Percentiles rank a stretch among this genome's conserved stretches.
phyloP scores from a whole-genome alignment of 2,888 invertebrate species.

The Luperina nickerlii region DNA sequence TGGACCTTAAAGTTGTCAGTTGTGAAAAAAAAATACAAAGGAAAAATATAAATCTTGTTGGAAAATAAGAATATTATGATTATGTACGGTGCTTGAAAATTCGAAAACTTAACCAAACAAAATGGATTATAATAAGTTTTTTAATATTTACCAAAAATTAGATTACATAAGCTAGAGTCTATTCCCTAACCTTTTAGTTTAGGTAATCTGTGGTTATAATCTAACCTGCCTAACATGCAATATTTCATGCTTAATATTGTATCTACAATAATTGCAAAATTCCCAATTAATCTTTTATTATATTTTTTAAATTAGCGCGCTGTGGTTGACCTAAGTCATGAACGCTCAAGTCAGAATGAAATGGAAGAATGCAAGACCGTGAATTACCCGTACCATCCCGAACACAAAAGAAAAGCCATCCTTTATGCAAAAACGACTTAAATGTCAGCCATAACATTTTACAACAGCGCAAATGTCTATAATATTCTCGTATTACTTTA shows the following conservation, averaged over 20 bases:
- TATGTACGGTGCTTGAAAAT: neutral
- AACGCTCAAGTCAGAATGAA: constrained; percentile 6
- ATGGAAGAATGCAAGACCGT: constrained; percentile 5
- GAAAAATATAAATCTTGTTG: constrained; percentile 14
- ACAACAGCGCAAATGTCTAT: constrained; percentile 23
- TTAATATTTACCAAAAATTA: neutral
- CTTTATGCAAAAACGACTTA: constrained; percentile 24
- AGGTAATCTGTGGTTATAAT: neutral
- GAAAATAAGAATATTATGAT: constrained; percentile 28
- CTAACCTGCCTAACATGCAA: neutral
- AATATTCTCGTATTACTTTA: constrained; percentile 44
- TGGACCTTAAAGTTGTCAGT: constrained; percentile 41
- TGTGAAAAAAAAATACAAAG: constrained; percentile 48
- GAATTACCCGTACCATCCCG: neutral
- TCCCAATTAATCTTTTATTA: neutral
- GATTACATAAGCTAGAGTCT: neutral
- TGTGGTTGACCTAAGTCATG: neutral
- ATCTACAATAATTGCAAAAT: neutral
- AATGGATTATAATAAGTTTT: neutral
- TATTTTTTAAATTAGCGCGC: neutral
- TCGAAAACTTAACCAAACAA: neutral
- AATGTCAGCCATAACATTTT: constrained; percentile 34
- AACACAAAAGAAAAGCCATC: constrained; percentile 22
- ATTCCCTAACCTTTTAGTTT: neutral
- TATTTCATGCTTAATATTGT: neutral